Evolutionary conservation across 2,888 invertebrate genomes (phyloP).

Genomic region (Aproaerema taeniolella): DNA sequence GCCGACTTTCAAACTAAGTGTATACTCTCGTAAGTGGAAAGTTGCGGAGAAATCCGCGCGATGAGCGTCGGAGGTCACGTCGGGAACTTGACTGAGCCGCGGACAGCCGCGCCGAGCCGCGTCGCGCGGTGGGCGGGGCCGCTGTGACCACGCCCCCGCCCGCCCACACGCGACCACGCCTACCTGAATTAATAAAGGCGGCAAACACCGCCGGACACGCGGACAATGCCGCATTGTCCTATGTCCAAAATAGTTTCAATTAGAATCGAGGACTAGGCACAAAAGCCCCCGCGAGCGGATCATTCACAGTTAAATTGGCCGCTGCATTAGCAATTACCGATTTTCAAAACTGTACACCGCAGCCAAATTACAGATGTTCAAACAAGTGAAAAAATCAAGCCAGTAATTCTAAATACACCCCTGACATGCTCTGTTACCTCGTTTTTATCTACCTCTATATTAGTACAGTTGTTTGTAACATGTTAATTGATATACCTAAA

Average conservation of each 20-base stretch:
- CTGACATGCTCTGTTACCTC: background rate
- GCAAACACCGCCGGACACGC: slow-evolving; percentile 75
- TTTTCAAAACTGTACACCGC: background rate
- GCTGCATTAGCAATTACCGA: slow-evolving; percentile 38
- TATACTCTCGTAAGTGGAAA: slow-evolving; percentile 40
- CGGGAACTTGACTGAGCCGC: slow-evolving; percentile 58
- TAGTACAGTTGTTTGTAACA: no score
- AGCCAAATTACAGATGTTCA: no score
- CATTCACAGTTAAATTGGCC: slow-evolving; percentile 65
- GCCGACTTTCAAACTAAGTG: slow-evolving; percentile 16
- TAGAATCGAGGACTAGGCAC: slow-evolving; percentile 67
- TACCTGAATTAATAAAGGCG: slow-evolving; percentile 74
- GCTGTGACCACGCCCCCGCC: slow-evolving; percentile 43
- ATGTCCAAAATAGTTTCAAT: slow-evolving; percentile 76
- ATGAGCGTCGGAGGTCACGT: slow-evolving; percentile 59
- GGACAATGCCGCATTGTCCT: slow-evolving; percentile 74
- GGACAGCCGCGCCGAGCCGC: slow-evolving; percentile 36
- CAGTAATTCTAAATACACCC: background rate
- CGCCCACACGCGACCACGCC: slow-evolving; percentile 62
- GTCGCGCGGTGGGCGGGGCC: slow-evolving; percentile 45
- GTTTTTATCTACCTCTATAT: no score
- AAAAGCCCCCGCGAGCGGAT: slow-evolving; percentile 61
- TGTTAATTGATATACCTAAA: no score
- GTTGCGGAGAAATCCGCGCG: slow-evolving; percentile 41
- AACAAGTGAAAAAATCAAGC: no score